Conservation (phyloP, 2,113 vertebrate species). For the Rostratula benghalensis region DNA sequence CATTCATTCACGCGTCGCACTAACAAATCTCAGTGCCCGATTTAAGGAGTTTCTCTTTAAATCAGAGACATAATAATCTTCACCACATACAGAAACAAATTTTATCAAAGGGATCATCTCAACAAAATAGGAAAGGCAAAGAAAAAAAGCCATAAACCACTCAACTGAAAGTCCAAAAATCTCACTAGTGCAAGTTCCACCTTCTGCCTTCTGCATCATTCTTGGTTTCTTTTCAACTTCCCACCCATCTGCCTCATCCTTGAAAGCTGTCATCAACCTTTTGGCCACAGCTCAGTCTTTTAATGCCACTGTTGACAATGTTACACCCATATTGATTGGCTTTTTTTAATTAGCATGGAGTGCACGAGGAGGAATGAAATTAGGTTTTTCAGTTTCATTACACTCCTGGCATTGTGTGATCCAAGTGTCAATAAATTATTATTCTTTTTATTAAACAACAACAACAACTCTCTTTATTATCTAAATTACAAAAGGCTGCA, state of each 20-base stretch:
- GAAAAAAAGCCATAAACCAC: neutral
- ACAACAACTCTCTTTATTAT: slow-evolving; percentile 54
- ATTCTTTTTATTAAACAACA: slow-evolving; percentile 61
- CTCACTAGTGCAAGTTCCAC: neutral
- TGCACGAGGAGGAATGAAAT: slow-evolving; percentile 26
- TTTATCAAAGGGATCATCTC: neutral
- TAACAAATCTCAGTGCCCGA: neutral
- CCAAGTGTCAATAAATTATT: slow-evolving; percentile 67
- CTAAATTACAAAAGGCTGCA: slow-evolving; percentile 60
- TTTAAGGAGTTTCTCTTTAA: neutral
- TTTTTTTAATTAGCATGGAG: slow-evolving; percentile 61
- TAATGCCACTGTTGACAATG: slow-evolving; percentile 11
- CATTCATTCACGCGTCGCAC: neutral
- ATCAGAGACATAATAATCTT: neutral
- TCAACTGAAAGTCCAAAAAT: neutral
- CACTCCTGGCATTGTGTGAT: slow-evolving; percentile 4
- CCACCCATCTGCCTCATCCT: neutral
- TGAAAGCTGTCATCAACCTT: neutral
- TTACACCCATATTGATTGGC: slow-evolving; percentile 41
- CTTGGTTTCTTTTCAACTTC: neutral
- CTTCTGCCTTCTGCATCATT: neutral
- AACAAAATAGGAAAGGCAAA: neutral
- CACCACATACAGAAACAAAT: neutral
- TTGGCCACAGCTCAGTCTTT: neutral
- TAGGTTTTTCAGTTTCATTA: slow-evolving; percentile 47